Base-by-base conservation (phyloP, 2,113 vertebrate species). In the Zingel zingel region DNA sequence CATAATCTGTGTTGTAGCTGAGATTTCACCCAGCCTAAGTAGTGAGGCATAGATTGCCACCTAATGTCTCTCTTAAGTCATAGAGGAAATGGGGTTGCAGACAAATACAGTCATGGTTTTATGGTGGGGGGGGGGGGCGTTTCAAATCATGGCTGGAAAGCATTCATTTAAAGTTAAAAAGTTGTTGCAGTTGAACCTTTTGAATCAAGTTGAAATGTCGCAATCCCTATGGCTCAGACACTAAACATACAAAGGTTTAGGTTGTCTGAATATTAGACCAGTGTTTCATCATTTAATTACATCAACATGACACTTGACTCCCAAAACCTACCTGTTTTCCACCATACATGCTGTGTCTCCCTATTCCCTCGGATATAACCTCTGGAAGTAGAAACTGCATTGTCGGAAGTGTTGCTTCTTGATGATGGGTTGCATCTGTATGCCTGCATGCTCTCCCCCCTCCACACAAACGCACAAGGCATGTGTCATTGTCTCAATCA, bases 381-480 rank as follows among this genome's bases (percentile, higher is more conserved):
- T 84, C 61, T 77, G 67, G 74, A 74, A 63, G 43, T 64, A 53
- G 18, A 59, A 54, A 21, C 61, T 79, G 78, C 72, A 81, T 81
- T 43, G 39, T 11, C 10, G 39, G 39, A 43, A 43, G 39, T 43
- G 9, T 43, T 43, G 39, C 39, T 43, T 80, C 9, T 72, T 8
- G 12, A 69, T 61, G 57, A 47, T 69, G 56, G 67, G 57, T 27
- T 63, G 23, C 58, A 63, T 77, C 67, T 54, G 14, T 65, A 6
- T 84, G 54, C 72, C 58, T 94, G 93, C 92, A 92, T 94, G 91
- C 12, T 5, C 1, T 12, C 30, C 2, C 23, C 74, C 65, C 47
- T 10, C 0, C 13, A 5, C 56, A 2, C 18, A 13, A 43, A 43
- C 10, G 8, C 62, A 62, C 33, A 84, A 77, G 77, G 91, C 88